Evolutionary conservation across 1,140 invertebrate genomes (phyloP).

Genomic region (Zaprionus ornatus): DNA sequence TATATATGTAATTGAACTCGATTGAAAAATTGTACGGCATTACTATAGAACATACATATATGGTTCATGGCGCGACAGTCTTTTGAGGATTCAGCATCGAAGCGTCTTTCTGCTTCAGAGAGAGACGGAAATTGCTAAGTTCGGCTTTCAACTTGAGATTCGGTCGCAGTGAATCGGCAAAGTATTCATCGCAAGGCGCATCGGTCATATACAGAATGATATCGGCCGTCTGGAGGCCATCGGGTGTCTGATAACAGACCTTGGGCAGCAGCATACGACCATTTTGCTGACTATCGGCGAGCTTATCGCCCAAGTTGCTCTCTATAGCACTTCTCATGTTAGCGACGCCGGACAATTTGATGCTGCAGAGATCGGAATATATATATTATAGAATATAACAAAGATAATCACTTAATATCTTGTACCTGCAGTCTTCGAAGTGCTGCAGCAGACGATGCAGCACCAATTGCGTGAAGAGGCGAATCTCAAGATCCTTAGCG

Average conservation of each 20-base stretch:
- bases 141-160: conserved; percentile 32
- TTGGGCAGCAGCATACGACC: conserved; percentile 30
- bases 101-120: background rate
- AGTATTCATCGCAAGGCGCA: conserved; percentile 84
- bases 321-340: conserved; percentile 21
- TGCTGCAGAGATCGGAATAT: background rate
- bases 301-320: conserved; percentile 4
- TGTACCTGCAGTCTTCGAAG: conserved; percentile 33
- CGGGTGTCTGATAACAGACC: conserved; percentile 31
- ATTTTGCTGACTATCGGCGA: conserved; percentile 12
- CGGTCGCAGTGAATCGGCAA: conserved; percentile 28
- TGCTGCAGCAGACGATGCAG: conserved; percentile 62
- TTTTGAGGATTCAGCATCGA: background rate
- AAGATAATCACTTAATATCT: background rate
- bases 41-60: background rate
- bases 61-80: background rate
- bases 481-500: conserved; percentile 90
- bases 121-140: conserved; percentile 18
- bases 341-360: conserved; percentile 14
- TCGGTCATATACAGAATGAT: conserved; percentile 50
- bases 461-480: conserved; percentile 88
- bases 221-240: conserved; percentile 27
- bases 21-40: conserved; percentile 1
- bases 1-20: conserved; percentile 3
- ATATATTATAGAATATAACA: background rate